phyloP scores from a whole-genome alignment of 2,797 vertebrate genomes.

The Sternotherus odoratus region DNA sequence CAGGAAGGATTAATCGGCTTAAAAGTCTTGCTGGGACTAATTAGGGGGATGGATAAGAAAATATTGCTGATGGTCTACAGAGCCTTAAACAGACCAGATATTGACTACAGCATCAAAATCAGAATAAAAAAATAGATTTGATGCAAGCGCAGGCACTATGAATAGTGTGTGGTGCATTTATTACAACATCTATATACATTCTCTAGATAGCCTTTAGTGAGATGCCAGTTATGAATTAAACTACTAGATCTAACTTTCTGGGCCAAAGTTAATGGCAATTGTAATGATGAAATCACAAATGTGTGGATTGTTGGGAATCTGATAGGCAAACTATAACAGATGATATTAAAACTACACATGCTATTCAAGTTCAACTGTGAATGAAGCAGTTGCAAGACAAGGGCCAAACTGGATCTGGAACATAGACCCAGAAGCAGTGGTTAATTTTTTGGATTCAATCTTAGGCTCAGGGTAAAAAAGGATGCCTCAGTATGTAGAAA shows the following conservation, averaged over 20 bases:
- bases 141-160: background rate
- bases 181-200: background rate
- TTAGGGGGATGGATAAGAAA: background rate
- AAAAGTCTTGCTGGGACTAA: background rate
- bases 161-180: background rate
- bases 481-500: background rate
- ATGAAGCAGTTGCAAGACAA: background rate
- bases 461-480: background rate
- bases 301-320: background rate
- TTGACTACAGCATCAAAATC: background rate
- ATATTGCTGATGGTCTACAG: background rate
- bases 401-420: background rate
- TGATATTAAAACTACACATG: background rate
- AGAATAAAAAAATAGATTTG: background rate
- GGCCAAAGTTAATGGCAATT: background rate
- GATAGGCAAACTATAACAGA: background rate
- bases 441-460: background rate
- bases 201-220: background rate
- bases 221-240: background rate
- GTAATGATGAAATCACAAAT: background rate
- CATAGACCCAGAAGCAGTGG: background rate
- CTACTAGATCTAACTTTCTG: background rate
- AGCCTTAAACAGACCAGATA: background rate
- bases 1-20: background rate
- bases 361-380: background rate